Base-by-base conservation (phyloP, 1,140 invertebrate species). In the Bombus confusus region DNA sequence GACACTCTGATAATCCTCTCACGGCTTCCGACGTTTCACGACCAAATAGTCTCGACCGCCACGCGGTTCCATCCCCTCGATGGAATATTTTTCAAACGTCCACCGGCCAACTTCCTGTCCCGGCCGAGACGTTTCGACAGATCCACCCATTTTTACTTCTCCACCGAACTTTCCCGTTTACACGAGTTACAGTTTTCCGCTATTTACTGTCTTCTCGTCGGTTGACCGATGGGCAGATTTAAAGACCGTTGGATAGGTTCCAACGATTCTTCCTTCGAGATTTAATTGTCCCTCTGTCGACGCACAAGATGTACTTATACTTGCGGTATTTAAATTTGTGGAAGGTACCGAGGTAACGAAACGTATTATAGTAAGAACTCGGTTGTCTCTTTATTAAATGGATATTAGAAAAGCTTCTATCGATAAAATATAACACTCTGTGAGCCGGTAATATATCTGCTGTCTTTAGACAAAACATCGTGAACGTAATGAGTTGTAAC, bases 1-100 rank as follows among this genome's bases (percentile, higher is more conserved):
- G 79, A 81, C 79, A 72, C 43, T 80, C 47, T 57, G 79, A 72
- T 72, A 57, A 72, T 72, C 79, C 43, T 71, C 43, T 41, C 43
- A 66, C 68, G 34, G 43, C 13, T 52, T 37, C 43, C 64, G 39
- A 80, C 76, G 68, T 59, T 71, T 59, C 28, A 39, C 72, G 18
- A 31, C 59, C 64, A 34, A 69, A 28, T 31, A 34, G 64, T n/a
- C 47, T 52, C 47, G 47, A 52, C 18, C 18, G 10, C 9, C 66
- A 10, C 34, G 66, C n/a, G 62, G 18, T 47, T n/a, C 8, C 74
- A 37, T 77, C 52, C 41, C 12, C 2, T 52, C 12, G 25, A 28
- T 57, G 15, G 74, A 59, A 76, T 76, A 79, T 79, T 79, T 79
- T 79, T 74, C 47, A 10, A 34, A 28, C 43, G 57, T 34, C 59